Percentiles rank a stretch among this genome's conserved stretches.
phyloP scores from a whole-genome alignment of 1,140 invertebrate species.

The Leucophenga varia region DNA sequence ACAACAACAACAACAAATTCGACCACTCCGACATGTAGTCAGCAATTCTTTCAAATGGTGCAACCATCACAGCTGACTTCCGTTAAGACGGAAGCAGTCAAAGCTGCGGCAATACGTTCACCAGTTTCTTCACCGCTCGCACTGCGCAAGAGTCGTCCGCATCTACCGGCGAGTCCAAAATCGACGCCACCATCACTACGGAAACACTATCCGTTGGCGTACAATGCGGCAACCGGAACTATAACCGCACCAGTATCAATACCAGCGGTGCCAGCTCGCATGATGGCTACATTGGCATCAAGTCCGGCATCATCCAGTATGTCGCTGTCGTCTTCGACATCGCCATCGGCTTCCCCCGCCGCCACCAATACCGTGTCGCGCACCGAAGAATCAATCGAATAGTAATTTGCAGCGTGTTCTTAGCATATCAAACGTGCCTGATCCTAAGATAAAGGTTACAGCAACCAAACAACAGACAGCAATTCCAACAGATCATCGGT shows the following conservation, averaged over 20 bases:
- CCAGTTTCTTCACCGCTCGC: constrained; percentile 43
- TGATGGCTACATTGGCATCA: constrained; percentile 35
- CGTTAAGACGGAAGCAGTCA: constrained; percentile 37
- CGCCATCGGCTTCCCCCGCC: constrained; percentile 47
- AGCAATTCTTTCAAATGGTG: constrained; percentile 44
- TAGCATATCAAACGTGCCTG: no score
- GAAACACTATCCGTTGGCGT: constrained; percentile 43
- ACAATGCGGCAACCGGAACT: constrained; percentile 40
- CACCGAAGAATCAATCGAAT: constrained; percentile 28
- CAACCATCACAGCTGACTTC: constrained; percentile 44
- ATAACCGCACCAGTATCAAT: constrained; percentile 27
- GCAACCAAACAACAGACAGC: not conserved
- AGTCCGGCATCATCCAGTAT: constrained; percentile 46
- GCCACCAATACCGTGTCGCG: constrained; percentile 41
- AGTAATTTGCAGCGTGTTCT: constrained; percentile 7
- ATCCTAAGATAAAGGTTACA: no score
- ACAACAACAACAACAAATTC: constrained; percentile 19
- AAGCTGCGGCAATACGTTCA: constrained; percentile 36
- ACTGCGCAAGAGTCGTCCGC: constrained; percentile 37
- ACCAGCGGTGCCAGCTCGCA: constrained; percentile 28
- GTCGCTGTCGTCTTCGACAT: constrained; percentile 41
- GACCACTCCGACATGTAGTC: constrained; percentile 32
- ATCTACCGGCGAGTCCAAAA: constrained; percentile 41
- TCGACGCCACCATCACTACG: constrained; percentile 46
- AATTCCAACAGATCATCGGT: not conserved